Evolutionary conservation across 2,797 vertebrate species (phyloP), one percentile per base, ranked within the genome.

Genomic region (Falco berigora): DNA sequence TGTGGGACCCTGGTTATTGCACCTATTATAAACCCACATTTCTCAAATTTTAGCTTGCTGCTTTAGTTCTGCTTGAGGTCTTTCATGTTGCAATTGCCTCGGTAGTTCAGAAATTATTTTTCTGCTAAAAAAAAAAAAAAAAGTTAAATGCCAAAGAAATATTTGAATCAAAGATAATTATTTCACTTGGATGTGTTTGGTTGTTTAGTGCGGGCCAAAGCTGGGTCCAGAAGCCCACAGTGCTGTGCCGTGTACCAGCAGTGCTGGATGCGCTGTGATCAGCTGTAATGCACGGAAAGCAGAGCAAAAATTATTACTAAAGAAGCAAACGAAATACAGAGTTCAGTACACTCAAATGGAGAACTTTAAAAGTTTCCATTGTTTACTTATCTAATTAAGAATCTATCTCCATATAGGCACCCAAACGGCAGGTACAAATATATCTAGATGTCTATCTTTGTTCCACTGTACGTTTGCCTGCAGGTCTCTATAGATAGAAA

Each of bases 341-440:
- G 17, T 40, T 74, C 34, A 50, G 79, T 19, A 81, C 62, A 89
- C 55, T 83, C 81, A 94, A 81, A 81, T 13, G 32, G 84, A 1
- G 89, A 97, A 97, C 92, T 97, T 97, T 88, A 94, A 96, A 98
- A 98, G 94, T 98, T 98, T 98, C 98, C 98, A 98, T 97, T 97
- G 97, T 96, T 92, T 97, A 86, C 96, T 98, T 98, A 98, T 98
- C 98, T 97, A 69, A 73, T 40, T 90, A 96, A 92, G 88, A 53
- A 97, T 97, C 97, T 95, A 56, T 96, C 86, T 95, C 79, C 95
- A 96, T 96, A 64, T 30, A 97, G 95, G 96, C 87, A 84, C 87
- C 84, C 17, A 86, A 72, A 93, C 78, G 46, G 92, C 97, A 98
- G 97, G 96, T 98, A 98, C 90, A 90, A 89, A 50, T 97, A 87